Conservation (phyloP, 2,797 vertebrate genomes). For the Amazona ochrocephala region DNA sequence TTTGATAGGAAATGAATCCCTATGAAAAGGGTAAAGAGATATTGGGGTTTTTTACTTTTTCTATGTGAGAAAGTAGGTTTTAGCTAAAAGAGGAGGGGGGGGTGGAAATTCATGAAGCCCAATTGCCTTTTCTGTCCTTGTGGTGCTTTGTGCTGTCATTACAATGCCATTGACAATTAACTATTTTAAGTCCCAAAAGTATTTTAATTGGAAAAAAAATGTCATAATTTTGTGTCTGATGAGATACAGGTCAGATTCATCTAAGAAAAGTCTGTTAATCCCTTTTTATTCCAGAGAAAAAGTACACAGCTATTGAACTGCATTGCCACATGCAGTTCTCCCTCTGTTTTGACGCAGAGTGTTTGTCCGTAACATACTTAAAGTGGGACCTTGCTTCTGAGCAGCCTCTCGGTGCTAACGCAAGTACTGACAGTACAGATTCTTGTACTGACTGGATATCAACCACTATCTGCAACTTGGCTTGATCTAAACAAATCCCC, state of each 20-base stretch:
- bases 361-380: background rate
- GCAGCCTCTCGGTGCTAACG: background rate
- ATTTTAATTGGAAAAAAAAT: background rate
- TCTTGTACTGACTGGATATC: background rate
- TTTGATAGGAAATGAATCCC: background rate
- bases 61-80: background rate
- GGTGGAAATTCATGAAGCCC: background rate
- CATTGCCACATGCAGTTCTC: background rate
- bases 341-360: background rate
- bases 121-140: background rate
- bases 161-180: background rate
- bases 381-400: background rate
- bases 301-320: background rate
- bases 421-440: fast-evolving
- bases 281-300: background rate
- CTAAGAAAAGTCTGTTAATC: background rate
- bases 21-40: background rate
- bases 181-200: background rate
- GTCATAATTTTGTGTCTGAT: background rate
- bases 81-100: background rate
- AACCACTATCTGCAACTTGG: background rate
- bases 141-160: background rate
- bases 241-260: background rate
- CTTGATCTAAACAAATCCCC: background rate
- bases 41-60: background rate